These are phyloP conservation scores for Colinus virginianus DNA, from an alignment of 2,113 vertebrate genomes.

Conservation along the genomic window DNA sequence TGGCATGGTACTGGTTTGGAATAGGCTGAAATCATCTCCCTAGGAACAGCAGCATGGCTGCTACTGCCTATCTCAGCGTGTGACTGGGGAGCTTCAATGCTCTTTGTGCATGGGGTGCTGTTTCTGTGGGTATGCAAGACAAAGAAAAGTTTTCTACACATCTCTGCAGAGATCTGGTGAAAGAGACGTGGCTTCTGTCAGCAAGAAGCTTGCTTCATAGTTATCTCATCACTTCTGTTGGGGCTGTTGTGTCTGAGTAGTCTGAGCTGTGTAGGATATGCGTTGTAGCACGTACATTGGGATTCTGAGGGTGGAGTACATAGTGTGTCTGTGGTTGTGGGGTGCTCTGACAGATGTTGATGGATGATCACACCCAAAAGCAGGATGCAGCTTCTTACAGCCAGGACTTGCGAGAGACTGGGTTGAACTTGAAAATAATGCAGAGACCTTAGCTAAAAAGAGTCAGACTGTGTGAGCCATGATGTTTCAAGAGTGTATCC, in stretches of 20 bases:
- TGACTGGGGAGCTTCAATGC: background rate
- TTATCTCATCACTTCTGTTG: rapidly evolving
- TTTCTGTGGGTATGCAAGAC: background rate
- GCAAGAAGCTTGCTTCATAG: rapidly evolving
- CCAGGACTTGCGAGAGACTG: background rate
- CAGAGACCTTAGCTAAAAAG: background rate
- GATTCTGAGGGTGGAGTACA: background rate
- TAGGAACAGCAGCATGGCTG: background rate
- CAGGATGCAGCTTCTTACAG: background rate
- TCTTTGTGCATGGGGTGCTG: rapidly evolving
- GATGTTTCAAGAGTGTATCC: background rate
- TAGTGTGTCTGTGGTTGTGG: background rate
- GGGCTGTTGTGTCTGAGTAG: background rate
- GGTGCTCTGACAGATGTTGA: rapidly evolving
- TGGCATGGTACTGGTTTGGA: background rate
- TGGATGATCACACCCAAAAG: background rate
- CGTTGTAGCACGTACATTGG: background rate
- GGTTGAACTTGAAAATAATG: background rate
- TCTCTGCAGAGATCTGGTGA: background rate
- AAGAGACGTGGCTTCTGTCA: too few relatives aligned
- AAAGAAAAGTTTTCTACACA: background rate
- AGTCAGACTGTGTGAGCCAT: background rate
- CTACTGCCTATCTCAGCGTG: rapidly evolving
- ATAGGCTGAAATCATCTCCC: background rate
- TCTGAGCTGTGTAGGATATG: rapidly evolving